These are phyloP conservation scores for Rhaphigaster nebulosa DNA, from an alignment of 2,888 invertebrate species.

Conservation along the genomic window DNA sequence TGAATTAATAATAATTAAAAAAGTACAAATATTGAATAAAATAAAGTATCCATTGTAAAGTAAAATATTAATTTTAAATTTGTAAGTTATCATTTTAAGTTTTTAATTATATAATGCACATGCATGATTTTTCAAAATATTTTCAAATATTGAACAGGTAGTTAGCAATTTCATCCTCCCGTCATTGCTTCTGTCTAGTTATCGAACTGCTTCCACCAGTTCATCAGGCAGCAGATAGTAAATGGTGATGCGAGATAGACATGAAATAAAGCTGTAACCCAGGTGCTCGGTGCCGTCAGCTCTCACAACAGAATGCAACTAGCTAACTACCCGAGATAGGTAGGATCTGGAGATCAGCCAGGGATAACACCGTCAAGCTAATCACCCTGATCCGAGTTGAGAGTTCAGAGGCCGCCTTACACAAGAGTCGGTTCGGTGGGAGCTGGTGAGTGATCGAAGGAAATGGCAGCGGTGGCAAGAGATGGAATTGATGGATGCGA, in stretches of 20 bases:
- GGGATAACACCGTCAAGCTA: not conserved
- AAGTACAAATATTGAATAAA: too few species aligned
- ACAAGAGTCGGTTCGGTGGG: not conserved
- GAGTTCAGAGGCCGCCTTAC: slow-evolving; percentile 22
- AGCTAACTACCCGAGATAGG: slow-evolving; percentile 8
- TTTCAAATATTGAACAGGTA: too few species aligned
- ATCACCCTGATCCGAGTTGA: slow-evolving; percentile 24
- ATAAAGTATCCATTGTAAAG: too few species aligned
- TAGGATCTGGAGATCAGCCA: not conserved
- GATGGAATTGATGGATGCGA: slow-evolving; percentile 32
- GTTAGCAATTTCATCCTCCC: not conserved
- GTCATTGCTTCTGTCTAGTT: too few species aligned
- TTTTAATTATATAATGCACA: too few species aligned
- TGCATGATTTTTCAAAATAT: too few species aligned
- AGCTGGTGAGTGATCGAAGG: slow-evolving; percentile 45
- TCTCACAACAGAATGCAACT: not conserved
- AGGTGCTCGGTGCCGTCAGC: not conserved
- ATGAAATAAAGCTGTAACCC: not conserved
- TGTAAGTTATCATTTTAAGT: too few species aligned
- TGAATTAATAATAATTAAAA: too few species aligned
- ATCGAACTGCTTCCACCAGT: not conserved
- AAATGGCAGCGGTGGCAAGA: slow-evolving; percentile 19
- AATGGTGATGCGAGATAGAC: not conserved
- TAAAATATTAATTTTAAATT: too few species aligned
- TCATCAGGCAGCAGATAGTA: not conserved